Conservation (phyloP, 2,888 invertebrate genomes). For the Tillus elongatus region DNA sequence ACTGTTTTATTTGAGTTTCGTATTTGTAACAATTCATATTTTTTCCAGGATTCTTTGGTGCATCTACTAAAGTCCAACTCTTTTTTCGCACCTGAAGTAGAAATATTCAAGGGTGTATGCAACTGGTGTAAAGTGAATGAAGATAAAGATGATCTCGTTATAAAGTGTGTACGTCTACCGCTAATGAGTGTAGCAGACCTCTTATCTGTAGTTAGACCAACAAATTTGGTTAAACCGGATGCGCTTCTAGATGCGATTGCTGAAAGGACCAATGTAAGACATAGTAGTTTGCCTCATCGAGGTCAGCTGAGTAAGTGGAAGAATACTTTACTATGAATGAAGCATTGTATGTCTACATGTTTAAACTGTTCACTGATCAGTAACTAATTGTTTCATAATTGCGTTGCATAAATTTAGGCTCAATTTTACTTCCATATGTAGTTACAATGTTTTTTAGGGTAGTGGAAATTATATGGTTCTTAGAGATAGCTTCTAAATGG, state of each 20-base stretch:
- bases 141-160: conserved; percentile 35
- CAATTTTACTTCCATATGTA: no score
- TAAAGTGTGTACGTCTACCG: conserved; percentile 68
- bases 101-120: conserved; percentile 85
- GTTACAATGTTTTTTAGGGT: no score
- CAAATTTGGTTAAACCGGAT: conserved; percentile 79
- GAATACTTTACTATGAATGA: not conserved
- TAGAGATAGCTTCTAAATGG: no score
- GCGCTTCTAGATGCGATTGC: conserved; percentile 90
- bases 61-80: conserved; percentile 85
- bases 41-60: conserved; percentile 60
- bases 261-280: conserved; percentile 68
- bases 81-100: conserved; percentile 92
- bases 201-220: conserved; percentile 79
- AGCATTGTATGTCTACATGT: no score
- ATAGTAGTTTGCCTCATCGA: conserved; percentile 73
- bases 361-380: no score
- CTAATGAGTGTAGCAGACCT: conserved; percentile 83
- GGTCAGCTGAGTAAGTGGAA: conserved; percentile 60
- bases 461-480: no score
- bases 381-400: no score
- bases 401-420: no score
- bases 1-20: not conserved
- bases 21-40: conserved; percentile 13
- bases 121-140: conserved; percentile 79